These are phyloP conservation scores for Caradrina kadenii DNA, from an alignment of 2,888 invertebrate genomes.

Conservation along the genomic window DNA sequence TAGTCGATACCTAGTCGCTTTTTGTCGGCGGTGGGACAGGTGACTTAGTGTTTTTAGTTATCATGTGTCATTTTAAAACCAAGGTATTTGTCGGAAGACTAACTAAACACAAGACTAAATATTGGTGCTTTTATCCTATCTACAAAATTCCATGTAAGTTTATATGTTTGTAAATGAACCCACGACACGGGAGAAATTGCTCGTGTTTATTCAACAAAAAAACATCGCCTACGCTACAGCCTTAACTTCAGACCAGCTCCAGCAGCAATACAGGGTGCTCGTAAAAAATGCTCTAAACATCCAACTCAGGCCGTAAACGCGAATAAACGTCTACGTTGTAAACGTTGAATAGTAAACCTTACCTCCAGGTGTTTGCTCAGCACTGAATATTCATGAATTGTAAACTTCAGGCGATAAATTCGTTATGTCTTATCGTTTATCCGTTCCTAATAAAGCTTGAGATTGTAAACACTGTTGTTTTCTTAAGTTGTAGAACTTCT, in stretches of 20 bases:
- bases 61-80: no score
- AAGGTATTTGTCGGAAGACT: no score
- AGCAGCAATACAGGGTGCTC: slow-evolving; percentile 75
- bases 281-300: slow-evolving; percentile 86
- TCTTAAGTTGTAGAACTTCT: slow-evolving; percentile 28
- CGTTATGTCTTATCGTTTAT: slow-evolving; percentile 69
- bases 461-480: slow-evolving; percentile 52
- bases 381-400: slow-evolving; percentile 74
- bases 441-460: slow-evolving; percentile 65
- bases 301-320: slow-evolving; percentile 81
- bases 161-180: no score
- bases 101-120: no score
- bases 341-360: slow-evolving; percentile 69
- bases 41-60: no score
- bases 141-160: no score
- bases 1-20: no score
- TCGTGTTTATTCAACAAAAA: background rate
- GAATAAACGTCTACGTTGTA: slow-evolving; percentile 80
- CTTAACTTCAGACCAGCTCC: slow-evolving; percentile 44
- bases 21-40: no score
- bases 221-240: slow-evolving; percentile 20
- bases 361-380: slow-evolving; percentile 68
- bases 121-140: no score
- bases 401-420: slow-evolving; percentile 69
- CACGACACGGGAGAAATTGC: no score